Evolutionary conservation across 2,113 vertebrate species (phyloP).

Genomic region (Corynorhinus townsendii): DNA sequence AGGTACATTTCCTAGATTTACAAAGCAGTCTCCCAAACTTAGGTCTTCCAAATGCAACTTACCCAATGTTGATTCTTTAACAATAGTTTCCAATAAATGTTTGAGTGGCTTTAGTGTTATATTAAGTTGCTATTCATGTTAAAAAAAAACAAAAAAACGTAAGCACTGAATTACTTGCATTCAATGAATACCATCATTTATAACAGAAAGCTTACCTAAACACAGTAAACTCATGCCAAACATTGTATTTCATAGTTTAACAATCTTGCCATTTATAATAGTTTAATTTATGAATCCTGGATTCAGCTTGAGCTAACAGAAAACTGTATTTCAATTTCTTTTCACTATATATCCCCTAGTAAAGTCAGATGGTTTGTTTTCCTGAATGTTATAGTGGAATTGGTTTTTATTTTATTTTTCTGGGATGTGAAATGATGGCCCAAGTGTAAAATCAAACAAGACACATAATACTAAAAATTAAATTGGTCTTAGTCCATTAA

Average conservation of each 20-base stretch:
- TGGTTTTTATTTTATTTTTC: conserved; percentile 9
- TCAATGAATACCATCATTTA: background rate
- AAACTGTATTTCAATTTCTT: background rate
- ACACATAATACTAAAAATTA: conserved; percentile 10
- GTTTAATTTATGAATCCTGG: background rate
- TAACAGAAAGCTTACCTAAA: conserved; percentile 23
- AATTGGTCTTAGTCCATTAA: conserved; percentile 5
- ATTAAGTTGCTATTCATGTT: background rate
- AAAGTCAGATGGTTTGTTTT: background rate
- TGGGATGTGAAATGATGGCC: background rate
- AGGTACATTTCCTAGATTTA: background rate
- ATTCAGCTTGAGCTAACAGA: background rate
- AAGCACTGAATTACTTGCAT: background rate
- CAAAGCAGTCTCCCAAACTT: background rate
- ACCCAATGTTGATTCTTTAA: background rate
- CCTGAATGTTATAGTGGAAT: background rate
- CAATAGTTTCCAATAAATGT: background rate
- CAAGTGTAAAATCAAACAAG: conserved; percentile 41
- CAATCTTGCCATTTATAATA: background rate
- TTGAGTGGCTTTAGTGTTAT: background rate
- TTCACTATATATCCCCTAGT: background rate
- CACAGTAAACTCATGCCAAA: background rate
- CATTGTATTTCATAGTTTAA: background rate
- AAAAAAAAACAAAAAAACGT: background rate
- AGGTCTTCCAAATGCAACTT: background rate